A percentile compares a stretch with the other conserved stretches of the same genome.
Conservation (phyloP, 2,888 invertebrate genomes). For the Eretmocerus hayati region DNA sequence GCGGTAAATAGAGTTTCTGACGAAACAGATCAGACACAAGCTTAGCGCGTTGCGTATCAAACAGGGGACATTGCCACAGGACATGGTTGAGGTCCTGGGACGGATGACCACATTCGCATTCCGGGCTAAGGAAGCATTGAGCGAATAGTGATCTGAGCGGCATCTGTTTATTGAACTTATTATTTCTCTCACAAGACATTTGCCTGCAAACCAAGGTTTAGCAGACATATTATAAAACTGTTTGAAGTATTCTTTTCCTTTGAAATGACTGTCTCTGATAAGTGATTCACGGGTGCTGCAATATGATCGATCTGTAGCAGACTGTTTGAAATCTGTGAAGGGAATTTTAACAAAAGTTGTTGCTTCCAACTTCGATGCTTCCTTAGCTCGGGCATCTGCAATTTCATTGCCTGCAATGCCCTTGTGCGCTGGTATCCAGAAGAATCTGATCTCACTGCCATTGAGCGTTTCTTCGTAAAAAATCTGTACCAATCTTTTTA, state of each 20-base stretch:
- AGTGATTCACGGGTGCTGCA: neutral
- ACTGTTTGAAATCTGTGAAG: neutral
- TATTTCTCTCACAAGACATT: neutral
- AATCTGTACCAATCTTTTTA: neutral
- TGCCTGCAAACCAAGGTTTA: neutral
- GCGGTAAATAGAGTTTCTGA: neutral
- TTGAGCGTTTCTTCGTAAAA: neutral
- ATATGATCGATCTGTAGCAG: neutral
- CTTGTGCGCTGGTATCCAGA: neutral
- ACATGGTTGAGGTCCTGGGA: neutral
- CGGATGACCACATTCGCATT: neutral
- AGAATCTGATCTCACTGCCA: neutral
- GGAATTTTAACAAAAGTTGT: neutral
- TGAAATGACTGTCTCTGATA: neutral
- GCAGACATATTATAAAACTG: neutral
- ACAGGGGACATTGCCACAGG: neutral
- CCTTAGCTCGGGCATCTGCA: neutral
- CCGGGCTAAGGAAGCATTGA: neutral
- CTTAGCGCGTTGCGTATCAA: neutral
- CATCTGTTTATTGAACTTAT: neutral
- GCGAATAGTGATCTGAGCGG: neutral
- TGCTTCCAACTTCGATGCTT: neutral
- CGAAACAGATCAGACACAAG: neutral
- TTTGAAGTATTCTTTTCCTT: neutral
- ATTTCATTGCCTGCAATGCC: neutral